A percentile compares a stretch with the other conserved stretches of the same genome.
Evolutionary conservation across 2,113 vertebrate species (phyloP).

Genomic region (Vidua chalybeata): DNA sequence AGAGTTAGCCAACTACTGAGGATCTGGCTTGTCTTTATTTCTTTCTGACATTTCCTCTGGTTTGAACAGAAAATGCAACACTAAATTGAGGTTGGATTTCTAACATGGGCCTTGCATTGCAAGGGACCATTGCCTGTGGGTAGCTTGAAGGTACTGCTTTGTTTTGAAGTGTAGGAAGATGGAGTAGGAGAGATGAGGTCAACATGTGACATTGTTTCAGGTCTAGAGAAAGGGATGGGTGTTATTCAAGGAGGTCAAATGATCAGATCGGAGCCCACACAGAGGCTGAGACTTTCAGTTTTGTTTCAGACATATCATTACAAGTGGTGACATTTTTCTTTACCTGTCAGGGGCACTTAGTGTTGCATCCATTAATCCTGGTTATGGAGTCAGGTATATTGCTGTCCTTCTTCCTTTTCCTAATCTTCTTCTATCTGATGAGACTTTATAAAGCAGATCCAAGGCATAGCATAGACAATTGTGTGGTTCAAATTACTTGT

Average conservation of each 20-base stretch:
- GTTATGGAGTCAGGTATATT: neutral
- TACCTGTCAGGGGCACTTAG: neutral
- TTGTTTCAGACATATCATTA: neutral
- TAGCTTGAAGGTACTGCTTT: neutral
- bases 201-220: neutral
- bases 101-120: neutral
- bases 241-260: neutral
- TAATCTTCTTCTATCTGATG: neutral
- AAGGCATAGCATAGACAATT: neutral
- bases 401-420: neutral
- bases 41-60: constrained; percentile 16
- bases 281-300: neutral
- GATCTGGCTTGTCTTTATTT: constrained; percentile 30
- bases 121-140: neutral
- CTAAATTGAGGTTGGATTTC: neutral
- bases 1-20: neutral
- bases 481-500: neutral
- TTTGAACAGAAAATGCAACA: neutral
- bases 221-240: neutral
- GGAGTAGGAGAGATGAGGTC: neutral
- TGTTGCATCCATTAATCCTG: neutral
- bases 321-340: neutral
- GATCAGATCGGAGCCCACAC: neutral
- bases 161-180: neutral
- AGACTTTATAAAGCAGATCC: neutral